Percentiles rank a stretch among this genome's conserved stretches.
Evolutionary conservation across 2,888 invertebrate species (phyloP).

Genomic region (Drosophila helvetica): DNA sequence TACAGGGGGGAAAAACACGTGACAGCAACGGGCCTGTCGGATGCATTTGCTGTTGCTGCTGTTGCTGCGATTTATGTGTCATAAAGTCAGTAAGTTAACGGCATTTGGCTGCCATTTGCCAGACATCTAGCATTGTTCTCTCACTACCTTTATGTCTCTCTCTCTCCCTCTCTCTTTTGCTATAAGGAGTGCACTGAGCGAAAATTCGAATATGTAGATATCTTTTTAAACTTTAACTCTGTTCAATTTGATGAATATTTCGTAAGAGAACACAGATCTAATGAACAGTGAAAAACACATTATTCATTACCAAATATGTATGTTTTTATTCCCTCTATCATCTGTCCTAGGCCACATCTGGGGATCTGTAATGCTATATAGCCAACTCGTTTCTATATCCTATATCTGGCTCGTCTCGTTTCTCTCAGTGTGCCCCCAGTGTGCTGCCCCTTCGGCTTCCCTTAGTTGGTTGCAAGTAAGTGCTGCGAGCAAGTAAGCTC

Average conservation of each 20-base stretch:
- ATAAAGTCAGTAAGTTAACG: constrained; percentile 82
- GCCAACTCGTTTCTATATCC: too few species aligned
- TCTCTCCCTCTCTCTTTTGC: background rate
- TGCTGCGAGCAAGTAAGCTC: constrained; percentile 25
- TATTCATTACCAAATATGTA: too few species aligned
- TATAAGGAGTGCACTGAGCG: background rate
- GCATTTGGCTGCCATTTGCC: constrained; percentile 72
- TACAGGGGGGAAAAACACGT: constrained; percentile 29
- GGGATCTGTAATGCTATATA: too few species aligned
- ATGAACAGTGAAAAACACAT: background rate
- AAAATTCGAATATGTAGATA: background rate
- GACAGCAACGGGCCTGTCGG: constrained; percentile 43
- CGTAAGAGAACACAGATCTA: background rate
- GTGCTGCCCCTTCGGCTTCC: background rate
- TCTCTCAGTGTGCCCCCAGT: constrained; percentile 5
- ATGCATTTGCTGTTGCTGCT: constrained; percentile 38
- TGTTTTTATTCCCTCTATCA: too few species aligned
- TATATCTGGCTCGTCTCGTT: too few species aligned
- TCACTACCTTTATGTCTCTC: constrained; percentile 2
- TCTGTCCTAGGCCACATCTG: too few species aligned
- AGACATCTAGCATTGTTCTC: constrained; percentile 46
- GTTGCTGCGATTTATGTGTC: constrained; percentile 81
- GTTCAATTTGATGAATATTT: background rate
- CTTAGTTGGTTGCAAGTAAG: constrained; percentile 44
- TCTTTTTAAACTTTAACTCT: background rate